Evolutionary conservation across 2,888 invertebrate species (phyloP).

Genomic region (Orchesella flavescens): DNA sequence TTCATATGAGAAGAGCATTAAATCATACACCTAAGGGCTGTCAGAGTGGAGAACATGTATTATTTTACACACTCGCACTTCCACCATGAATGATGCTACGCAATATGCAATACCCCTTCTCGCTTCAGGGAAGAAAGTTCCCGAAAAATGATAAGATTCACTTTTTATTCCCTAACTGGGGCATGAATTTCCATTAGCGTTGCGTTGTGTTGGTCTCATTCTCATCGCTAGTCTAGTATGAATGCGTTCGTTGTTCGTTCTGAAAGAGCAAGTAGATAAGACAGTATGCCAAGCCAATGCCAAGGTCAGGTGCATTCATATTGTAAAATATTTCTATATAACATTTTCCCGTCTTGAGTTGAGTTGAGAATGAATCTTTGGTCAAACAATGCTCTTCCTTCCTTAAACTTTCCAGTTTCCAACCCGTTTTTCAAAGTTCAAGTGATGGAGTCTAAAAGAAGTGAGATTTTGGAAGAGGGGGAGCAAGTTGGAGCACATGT

Average conservation of each 20-base stretch:
- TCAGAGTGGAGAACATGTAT: constrained; percentile 5
- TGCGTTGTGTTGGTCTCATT: too few species aligned
- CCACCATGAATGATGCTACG: background rate
- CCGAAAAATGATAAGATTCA: constrained; percentile 11
- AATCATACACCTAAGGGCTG: constrained; percentile 49
- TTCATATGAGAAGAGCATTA: constrained; percentile 53
- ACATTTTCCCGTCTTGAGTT: too few species aligned
- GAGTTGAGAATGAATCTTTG: too few species aligned
- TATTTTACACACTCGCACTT: constrained; percentile 1
- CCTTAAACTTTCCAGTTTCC: too few species aligned
- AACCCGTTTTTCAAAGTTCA: background rate
- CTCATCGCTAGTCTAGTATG: background rate
- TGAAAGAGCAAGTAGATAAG: background rate
- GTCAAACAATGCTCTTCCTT: too few species aligned
- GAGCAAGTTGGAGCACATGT: background rate
- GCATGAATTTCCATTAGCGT: constrained; percentile 3
- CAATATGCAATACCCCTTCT: background rate
- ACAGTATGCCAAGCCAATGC: background rate
- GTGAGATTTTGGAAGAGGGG: background rate
- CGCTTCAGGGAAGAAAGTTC: background rate
- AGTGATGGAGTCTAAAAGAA: background rate
- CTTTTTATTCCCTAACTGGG: background rate
- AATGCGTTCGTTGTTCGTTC: background rate
- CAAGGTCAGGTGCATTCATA: constrained; percentile 8
- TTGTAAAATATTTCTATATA: too few species aligned